phyloP scores from a whole-genome alignment of 2,888 invertebrate species.

The Leptogaster cylindrica region DNA sequence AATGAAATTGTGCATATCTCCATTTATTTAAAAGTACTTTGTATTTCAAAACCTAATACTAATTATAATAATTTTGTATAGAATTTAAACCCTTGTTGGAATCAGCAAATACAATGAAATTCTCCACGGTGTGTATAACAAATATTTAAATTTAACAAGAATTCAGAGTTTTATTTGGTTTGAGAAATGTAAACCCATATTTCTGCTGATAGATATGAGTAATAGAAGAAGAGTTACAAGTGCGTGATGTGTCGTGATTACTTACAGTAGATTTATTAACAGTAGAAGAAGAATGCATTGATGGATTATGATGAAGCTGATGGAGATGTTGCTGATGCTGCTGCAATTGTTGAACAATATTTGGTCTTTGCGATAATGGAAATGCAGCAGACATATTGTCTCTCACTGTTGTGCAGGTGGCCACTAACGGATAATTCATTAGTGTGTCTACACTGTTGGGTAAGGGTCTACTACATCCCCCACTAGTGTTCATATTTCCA shows the following conservation, averaged over 20 bases:
- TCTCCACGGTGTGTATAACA: no score
- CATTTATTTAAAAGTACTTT: no score
- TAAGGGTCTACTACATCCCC: conserved; percentile 52
- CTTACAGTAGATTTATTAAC: conserved; percentile 57
- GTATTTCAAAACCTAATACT: no score
- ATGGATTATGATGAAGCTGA: conserved; percentile 50
- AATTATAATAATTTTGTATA: no score
- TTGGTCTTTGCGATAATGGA: conserved; percentile 60
- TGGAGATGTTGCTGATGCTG: conserved; percentile 57
- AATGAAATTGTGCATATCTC: no score
- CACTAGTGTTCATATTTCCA: conserved; percentile 24
- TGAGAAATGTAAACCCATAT: conserved; percentile 20
- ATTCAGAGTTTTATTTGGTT: no score
- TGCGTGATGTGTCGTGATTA: conserved; percentile 49
- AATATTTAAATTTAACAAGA: no score
- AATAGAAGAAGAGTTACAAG: conserved; percentile 8
- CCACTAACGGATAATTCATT: conserved; percentile 61
- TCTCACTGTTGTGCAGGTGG: conserved; percentile 61
- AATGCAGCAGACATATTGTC: conserved; percentile 61
- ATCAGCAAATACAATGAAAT: no score
- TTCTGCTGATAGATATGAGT: conserved; percentile 2
- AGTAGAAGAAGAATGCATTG: conserved; percentile 47
- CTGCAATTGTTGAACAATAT: conserved; percentile 61
- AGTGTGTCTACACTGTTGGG: conserved; percentile 60
- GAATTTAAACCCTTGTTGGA: no score